Conservation (phyloP, 2,797 vertebrate species). For the Poecile montanus region DNA sequence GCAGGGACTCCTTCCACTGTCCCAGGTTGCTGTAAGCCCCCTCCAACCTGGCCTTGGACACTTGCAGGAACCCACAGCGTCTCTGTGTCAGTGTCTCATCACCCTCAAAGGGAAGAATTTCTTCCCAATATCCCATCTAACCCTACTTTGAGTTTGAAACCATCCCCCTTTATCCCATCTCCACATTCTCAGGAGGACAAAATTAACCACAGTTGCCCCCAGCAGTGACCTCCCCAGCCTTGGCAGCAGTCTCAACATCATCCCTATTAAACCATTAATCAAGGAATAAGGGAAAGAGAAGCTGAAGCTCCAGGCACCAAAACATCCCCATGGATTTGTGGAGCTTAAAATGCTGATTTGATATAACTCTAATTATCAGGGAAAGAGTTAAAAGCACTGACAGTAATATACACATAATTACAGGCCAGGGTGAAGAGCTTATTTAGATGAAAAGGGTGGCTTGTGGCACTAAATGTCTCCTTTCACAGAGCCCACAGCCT, state of each 20-base stretch:
- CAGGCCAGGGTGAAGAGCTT: not conserved
- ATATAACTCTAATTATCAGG: not conserved
- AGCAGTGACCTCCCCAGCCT: not conserved
- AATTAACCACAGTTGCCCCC: not conserved
- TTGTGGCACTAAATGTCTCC: not conserved
- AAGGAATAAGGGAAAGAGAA: not conserved
- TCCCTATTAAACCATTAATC: not conserved
- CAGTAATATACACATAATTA: not conserved
- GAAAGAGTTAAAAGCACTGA: constrained; percentile 1
- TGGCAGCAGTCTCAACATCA: not conserved
- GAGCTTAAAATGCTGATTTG: not conserved
- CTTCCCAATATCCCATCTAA: not conserved
- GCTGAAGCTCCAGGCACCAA: not conserved
- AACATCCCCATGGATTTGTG: not conserved
- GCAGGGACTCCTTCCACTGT: not conserved
- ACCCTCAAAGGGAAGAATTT: not conserved
- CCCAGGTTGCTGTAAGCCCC: not conserved
- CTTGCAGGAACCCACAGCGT: not conserved
- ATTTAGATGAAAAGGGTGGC: not conserved
- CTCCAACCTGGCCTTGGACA: rapidly evolving
- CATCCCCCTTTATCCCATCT: not conserved
- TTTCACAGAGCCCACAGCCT: not conserved
- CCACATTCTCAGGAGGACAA: not conserved
- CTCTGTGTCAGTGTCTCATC: not conserved
- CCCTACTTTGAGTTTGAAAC: not conserved